A percentile compares a stretch with the other conserved stretches of the same genome.
Evolutionary conservation across 2,797 vertebrate species (phyloP).

Genomic region (Anguilla megastoma): DNA sequence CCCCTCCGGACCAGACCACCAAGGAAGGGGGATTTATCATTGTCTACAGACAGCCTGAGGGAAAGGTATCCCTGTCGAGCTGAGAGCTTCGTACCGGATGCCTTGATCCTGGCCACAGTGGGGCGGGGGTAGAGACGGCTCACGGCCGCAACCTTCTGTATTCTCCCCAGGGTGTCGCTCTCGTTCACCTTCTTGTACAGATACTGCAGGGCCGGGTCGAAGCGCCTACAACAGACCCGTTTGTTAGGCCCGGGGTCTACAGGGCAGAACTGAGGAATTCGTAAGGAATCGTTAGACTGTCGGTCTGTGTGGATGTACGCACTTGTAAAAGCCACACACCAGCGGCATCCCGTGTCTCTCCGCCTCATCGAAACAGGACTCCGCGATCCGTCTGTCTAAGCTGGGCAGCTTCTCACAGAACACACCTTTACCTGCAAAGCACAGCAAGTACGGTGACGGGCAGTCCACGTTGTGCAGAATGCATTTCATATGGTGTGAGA

Average conservation of each 20-base stretch:
- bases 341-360: conserved; percentile 50
- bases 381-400: conserved; percentile 49
- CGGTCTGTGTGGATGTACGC: conserved; percentile 35
- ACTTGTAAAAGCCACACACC: conserved; percentile 65
- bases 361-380: conserved; percentile 57
- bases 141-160: conserved; percentile 43
- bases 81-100: conserved; percentile 46
- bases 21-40: neutral
- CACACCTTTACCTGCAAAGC: conserved; percentile 58
- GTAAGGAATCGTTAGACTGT: neutral
- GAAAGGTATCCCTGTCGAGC: neutral
- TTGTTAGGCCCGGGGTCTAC: neutral
- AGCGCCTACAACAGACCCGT: conserved; percentile 47
- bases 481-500: neutral
- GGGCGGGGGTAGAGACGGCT: conserved; percentile 50
- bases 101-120: conserved; percentile 48
- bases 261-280: neutral
- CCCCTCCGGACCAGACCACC: neutral
- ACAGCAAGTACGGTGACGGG: neutral
- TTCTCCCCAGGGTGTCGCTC: conserved; percentile 48
- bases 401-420: conserved; percentile 57
- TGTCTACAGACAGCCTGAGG: neutral
- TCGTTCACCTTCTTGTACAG: conserved; percentile 48
- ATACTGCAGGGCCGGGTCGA: conserved; percentile 60
- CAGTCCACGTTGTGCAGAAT: neutral